Evolutionary conservation across 1,140 invertebrate genomes (phyloP), one percentile per base, ranked within the genome.

Genomic region (Hypothenemus hampei): DNA sequence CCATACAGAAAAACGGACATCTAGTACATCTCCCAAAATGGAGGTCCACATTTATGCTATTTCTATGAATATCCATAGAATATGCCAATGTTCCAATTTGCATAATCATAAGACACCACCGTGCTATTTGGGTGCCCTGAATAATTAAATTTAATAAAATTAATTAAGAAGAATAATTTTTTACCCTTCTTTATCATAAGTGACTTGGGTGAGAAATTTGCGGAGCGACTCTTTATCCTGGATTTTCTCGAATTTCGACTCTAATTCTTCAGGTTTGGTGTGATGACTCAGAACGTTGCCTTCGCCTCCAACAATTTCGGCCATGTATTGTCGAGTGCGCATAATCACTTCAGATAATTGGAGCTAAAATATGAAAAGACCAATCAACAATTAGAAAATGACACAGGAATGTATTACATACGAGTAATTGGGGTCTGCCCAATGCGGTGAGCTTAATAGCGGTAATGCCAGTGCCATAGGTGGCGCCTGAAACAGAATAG

Each of bases 281-380:
- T 91, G 85, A 70, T 92, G 88, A 1, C 85, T 84, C 45, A 92
- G 74, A 11, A 93, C 87, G 62, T 89, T 89, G 58, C 87, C 87
- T 53, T 82, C 81, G 19, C 84, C 83, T 48, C 85, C 84, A n/a
- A 89, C 86, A 8, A 97, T 81, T 59, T 91, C 86, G 59, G 86
- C 81, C 81, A 97, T 97, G 69, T 96, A 95, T 69, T 87, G 85
- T 64, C 94, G 85, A 11, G 93, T 88, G 65, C 92, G 82, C 78
- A 92, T 93, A 65, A 99, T 95, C 55, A 97, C 93, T 76, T 98
- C 95, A 2, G 95, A 98, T 51, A 99, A 75, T 82, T 98, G 94
- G 49, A 98, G 79, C 93, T 97, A 72, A 23, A 56, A 53, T 31
- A 19, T 13, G 13, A 33, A 36, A 15, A 15, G 8, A 13, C 35